A percentile compares a stretch with the other conserved stretches of the same genome.
Conservation (phyloP, 2,113 vertebrate genomes). For the Atractosteus spatula region DNA sequence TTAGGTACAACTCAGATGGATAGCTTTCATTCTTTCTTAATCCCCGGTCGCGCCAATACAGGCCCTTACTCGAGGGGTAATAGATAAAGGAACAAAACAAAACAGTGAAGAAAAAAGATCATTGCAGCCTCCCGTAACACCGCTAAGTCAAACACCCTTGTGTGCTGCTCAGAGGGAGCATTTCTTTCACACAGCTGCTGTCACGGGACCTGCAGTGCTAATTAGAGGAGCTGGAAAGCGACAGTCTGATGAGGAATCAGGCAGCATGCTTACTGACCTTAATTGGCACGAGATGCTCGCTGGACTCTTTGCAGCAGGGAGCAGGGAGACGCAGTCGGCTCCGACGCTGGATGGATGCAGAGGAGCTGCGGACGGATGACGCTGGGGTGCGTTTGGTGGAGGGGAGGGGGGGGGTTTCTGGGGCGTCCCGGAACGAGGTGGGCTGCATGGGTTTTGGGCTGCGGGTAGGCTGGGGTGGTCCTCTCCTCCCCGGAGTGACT, state of each 20-base stretch:
- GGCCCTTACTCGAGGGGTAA: too few relatives aligned
- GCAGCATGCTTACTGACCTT: slow-evolving; percentile 18
- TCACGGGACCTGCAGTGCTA: background rate
- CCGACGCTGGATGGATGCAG: too few relatives aligned
- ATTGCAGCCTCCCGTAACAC: background rate
- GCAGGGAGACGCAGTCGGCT: background rate
- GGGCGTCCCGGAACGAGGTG: slow-evolving; percentile 19
- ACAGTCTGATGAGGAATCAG: background rate
- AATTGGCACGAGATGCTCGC: background rate
- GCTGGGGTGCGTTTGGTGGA: too few relatives aligned
- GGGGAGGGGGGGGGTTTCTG: too few relatives aligned
- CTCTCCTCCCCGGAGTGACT: background rate
- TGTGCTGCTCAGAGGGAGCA: background rate
- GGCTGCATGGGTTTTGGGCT: slow-evolving; percentile 20
- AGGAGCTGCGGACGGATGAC: too few relatives aligned
- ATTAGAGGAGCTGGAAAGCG: background rate
- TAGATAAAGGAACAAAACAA: too few relatives aligned
- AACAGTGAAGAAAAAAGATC: background rate
- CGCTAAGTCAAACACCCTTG: background rate
- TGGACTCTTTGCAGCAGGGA: background rate
- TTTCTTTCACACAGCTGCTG: background rate
- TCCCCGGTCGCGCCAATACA: too few relatives aligned
- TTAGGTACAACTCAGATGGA: too few relatives aligned
- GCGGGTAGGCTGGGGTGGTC: background rate
- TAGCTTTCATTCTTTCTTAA: too few relatives aligned